These are phyloP conservation scores for Oenanthe melanoleuca DNA, from an alignment of 2,113 vertebrate species.

Conservation along the genomic window DNA sequence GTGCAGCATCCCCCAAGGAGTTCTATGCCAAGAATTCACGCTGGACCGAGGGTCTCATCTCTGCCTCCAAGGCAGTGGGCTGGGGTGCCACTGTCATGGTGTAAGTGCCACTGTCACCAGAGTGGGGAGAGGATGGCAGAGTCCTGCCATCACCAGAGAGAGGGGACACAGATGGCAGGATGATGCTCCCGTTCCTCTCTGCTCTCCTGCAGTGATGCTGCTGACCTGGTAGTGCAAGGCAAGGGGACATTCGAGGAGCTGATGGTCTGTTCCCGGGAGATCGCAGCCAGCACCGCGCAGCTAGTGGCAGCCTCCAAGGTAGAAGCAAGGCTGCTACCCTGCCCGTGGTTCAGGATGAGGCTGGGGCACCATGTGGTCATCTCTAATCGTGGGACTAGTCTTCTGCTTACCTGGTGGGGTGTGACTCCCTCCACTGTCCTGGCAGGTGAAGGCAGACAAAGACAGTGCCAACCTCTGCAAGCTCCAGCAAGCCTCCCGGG, in stretches of 20 bases:
- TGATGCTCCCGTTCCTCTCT: not conserved
- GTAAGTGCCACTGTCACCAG: slow-evolving; percentile 75
- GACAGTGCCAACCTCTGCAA: slow-evolving; percentile 87
- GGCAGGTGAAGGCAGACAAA: slow-evolving; percentile 95
- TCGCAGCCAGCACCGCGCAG: slow-evolving; percentile 94
- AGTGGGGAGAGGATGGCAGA: not conserved
- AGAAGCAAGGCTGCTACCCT: not conserved
- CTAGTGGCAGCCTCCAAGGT: slow-evolving; percentile 98
- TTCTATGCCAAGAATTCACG: slow-evolving; percentile 98
- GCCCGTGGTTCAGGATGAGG: not conserved
- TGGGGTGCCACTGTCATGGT: slow-evolving; percentile 98
- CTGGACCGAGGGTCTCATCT: slow-evolving; percentile 97
- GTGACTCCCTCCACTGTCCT: not conserved
- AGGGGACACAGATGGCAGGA: fast-evolving
- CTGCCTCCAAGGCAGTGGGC: slow-evolving; percentile 94
- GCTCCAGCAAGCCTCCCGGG: slow-evolving; percentile 88
- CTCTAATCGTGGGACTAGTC: not conserved
- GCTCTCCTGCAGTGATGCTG: slow-evolving; percentile 82
- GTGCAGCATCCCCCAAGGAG: slow-evolving; percentile 92
- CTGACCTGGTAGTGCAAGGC: slow-evolving; percentile 92
- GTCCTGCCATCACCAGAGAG: not conserved
- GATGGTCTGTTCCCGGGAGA: slow-evolving; percentile 96
- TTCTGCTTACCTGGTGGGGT: fast-evolving
- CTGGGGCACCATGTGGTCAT: not conserved
- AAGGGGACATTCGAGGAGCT: slow-evolving; percentile 95